Evolutionary conservation across 2,113 vertebrate genomes (phyloP), one percentile per base, ranked within the genome.

Genomic region (Paraplagusia blochii): DNA sequence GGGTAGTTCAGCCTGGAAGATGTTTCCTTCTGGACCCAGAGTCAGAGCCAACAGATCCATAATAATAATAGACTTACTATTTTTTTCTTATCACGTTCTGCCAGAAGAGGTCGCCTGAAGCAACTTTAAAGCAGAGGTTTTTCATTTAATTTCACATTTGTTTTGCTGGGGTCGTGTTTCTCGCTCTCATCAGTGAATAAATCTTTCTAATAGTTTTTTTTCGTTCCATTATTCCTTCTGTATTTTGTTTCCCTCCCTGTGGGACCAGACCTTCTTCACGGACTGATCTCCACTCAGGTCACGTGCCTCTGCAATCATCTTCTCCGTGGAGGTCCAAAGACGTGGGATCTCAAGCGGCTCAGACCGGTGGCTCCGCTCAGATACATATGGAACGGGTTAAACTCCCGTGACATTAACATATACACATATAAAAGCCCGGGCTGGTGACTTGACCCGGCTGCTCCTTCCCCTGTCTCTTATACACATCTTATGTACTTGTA

Each of bases 401-500:
- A 77, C 59, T 53, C 14, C 14, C 45, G 48, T 60, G 70, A 72
- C 71, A 63, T 76, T 52, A 48, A 47, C 60, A 68, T 49, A 55
- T 54, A 67, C 44, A 66, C 56, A 63, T 62, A 36, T 49, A 46
- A 29, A 18, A 29, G 22, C n/a, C 29, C 59, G n/a, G 34, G 62
- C 55, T 71, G 58, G 39, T 69, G 69, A 58, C 44, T 56, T 73
- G 58, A 74, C 36, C 40, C 63, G 45, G 56, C 29, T 42, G 55
- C 56, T 72, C 11, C 16, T 63, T 29, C 22, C 55, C 22, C 64
- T 44, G 58, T 53, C 42, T 47, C 43, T 36, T n/a, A n/a, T n/a
- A n/a, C n/a, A n/a, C n/a, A n/a, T n/a, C n/a, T n/a, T 72, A 98
- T 76, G 74, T 93, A 96, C 62, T 88, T 94, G 69, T 92, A 98